phyloP scores from a whole-genome alignment of 2,797 vertebrate species.

The Rhadinocentrus ornatus region DNA sequence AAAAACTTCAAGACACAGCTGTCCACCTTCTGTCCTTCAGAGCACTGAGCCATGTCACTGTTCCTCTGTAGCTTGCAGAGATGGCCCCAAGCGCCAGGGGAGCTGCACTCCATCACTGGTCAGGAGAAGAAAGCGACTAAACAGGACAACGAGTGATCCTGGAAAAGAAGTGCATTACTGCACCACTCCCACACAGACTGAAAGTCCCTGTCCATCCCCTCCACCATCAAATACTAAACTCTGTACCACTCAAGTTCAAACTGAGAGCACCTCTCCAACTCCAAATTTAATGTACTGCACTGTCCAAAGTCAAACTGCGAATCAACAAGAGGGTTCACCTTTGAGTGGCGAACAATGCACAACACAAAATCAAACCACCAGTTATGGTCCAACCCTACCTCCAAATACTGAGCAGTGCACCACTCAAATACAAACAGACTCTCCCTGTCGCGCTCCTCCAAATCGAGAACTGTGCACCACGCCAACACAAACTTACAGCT shows the following conservation, averaged over 20 bases:
- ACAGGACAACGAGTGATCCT: conserved; percentile 79
- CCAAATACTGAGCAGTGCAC: conserved; percentile 50
- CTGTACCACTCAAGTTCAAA: conserved; percentile 74
- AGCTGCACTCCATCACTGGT: conserved; percentile 74
- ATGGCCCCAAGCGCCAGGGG: conserved; percentile 73
- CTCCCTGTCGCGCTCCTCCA: conserved; percentile 34
- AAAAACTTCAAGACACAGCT: conserved; percentile 73
- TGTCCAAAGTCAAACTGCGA: conserved; percentile 70
- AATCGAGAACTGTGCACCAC: conserved; percentile 53
- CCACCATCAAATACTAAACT: conserved; percentile 56
- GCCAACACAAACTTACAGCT: conserved; percentile 57
- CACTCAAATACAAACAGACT: conserved; percentile 57
- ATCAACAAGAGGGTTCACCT: conserved; percentile 45
- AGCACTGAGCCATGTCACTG: conserved; percentile 66
- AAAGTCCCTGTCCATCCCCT: conserved; percentile 54
- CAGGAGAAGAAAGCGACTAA: conserved; percentile 76
- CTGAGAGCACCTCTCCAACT: conserved; percentile 51
- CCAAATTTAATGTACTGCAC: conserved; percentile 61
- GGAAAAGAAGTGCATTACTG: conserved; percentile 79
- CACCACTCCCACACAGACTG: conserved; percentile 76
- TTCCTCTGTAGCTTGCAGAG: conserved; percentile 64
- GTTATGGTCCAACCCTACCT: conserved; percentile 52
- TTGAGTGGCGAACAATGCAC: conserved; percentile 54
- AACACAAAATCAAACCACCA: conserved; percentile 48
- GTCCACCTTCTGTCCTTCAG: conserved; percentile 66